Conservation (phyloP, 2,888 invertebrate species). For the Cynaeus angustus region DNA sequence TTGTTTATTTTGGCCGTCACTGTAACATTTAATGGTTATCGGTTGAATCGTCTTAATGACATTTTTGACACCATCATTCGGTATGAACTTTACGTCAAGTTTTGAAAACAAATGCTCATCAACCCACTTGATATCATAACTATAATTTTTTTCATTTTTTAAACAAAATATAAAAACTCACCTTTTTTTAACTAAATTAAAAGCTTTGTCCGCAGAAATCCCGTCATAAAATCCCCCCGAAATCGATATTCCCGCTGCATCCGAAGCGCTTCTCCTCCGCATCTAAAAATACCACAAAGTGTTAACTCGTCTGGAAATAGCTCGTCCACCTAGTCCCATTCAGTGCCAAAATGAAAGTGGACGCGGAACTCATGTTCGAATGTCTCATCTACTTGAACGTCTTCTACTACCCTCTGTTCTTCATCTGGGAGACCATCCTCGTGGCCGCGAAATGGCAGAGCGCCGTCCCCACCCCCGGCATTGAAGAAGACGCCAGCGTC, state of each 20-base stretch:
- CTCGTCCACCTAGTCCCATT: conserved; percentile 10
- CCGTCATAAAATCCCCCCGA: background rate
- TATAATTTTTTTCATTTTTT: too few species aligned
- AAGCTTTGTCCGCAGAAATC: background rate
- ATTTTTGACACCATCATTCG: too few species aligned
- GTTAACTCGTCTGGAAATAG: conserved; percentile 48
- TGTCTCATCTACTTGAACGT: conserved; percentile 63
- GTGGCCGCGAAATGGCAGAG: conserved; percentile 61
- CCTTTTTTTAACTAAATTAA: background rate
- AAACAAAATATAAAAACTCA: too few species aligned
- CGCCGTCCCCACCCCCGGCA: conserved; percentile 60
- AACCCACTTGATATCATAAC: too few species aligned
- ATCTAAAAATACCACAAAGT: conserved; percentile 50
- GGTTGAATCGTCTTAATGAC: too few species aligned
- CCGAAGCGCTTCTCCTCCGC: conserved; percentile 15
- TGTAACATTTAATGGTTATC: too few species aligned
- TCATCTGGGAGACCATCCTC: conserved; percentile 61
- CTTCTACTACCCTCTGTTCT: conserved; percentile 63
- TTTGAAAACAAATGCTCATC: too few species aligned
- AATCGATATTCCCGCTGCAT: conserved; percentile 17
- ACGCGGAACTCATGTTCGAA: conserved; percentile 65
- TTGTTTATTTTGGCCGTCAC: too few species aligned
- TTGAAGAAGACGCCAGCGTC: conserved; percentile 60
- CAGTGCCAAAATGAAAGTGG: conserved; percentile 58
- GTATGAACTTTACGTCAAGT: too few species aligned